Evolutionary conservation across 2,113 vertebrate species (phyloP).

Genomic region (Chunga burmeisteri): DNA sequence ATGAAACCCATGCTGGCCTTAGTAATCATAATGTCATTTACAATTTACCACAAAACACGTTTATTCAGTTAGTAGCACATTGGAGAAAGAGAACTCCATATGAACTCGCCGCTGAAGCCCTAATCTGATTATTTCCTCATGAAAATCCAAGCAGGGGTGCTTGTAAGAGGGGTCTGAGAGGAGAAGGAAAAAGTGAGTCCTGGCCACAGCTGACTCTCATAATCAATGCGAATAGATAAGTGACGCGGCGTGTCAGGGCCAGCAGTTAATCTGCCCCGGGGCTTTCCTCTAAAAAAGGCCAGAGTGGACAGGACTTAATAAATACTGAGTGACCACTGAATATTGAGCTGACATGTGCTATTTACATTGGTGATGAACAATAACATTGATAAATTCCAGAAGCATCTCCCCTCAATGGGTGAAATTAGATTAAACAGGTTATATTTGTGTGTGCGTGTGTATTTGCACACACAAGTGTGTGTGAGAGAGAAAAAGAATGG

Average conservation of each 20-base stretch:
- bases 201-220: conserved; percentile 82
- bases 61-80: conserved; percentile 85
- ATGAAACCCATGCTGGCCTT: conserved; percentile 84
- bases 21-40: conserved; percentile 86
- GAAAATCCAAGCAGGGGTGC: conserved; percentile 85
- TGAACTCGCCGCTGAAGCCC: conserved; percentile 82
- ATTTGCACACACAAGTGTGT: background rate
- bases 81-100: conserved; percentile 83
- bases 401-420: background rate
- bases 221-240: conserved; percentile 79
- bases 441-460: background rate
- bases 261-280: conserved; percentile 66
- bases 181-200: conserved; percentile 60
- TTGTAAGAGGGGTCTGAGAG: conserved; percentile 76
- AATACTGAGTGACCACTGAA: conserved; percentile 77
- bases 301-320: conserved; percentile 79
- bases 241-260: conserved; percentile 68
- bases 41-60: conserved; percentile 85
- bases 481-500: background rate
- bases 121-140: conserved; percentile 91
- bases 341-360: conserved; percentile 70
- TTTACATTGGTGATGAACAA: conserved; percentile 57
- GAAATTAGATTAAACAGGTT: conserved; percentile 65
- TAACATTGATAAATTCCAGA: conserved; percentile 74
- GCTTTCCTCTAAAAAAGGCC: conserved; percentile 74